Conservation (phyloP, 1,140 invertebrate genomes). For the Pristionchus pacificus region DNA sequence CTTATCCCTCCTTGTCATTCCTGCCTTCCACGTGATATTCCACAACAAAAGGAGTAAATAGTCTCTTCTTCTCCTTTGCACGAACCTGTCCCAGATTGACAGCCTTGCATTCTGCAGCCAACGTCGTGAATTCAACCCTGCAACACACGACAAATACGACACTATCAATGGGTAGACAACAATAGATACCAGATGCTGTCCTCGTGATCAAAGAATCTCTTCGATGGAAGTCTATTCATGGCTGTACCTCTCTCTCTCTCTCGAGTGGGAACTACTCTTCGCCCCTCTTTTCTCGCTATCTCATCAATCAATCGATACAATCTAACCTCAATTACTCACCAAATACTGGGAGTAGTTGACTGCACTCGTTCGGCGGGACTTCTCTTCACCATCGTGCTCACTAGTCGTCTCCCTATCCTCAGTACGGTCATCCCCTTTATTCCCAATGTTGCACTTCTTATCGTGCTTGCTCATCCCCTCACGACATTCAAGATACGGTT, state of each 20-base stretch:
- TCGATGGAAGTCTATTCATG: no score
- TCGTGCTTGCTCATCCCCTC: no score
- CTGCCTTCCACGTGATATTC: neutral
- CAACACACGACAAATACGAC: conserved; percentile 36
- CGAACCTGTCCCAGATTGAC: conserved; percentile 82
- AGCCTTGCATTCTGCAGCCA: conserved; percentile 81
- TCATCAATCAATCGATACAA: no score
- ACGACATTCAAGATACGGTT: neutral
- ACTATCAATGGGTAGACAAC: neutral
- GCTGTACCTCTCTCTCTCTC: no score
- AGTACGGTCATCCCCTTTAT: neutral
- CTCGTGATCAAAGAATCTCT: no score
- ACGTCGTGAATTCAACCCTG: conserved; percentile 89
- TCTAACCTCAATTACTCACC: no score
- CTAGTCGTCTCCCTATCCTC: neutral
- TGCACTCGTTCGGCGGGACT: neutral
- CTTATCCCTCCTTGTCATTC: no score
- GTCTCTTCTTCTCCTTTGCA: no score
- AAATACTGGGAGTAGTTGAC: neutral
- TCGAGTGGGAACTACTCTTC: no score
- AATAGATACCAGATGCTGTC: no score
- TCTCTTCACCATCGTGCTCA: neutral
- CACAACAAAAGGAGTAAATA: neutral
- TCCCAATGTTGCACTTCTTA: no score
- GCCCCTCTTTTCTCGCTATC: no score